Evolutionary conservation across 1,140 invertebrate species (phyloP).

Genomic region (Achroia grisella): DNA sequence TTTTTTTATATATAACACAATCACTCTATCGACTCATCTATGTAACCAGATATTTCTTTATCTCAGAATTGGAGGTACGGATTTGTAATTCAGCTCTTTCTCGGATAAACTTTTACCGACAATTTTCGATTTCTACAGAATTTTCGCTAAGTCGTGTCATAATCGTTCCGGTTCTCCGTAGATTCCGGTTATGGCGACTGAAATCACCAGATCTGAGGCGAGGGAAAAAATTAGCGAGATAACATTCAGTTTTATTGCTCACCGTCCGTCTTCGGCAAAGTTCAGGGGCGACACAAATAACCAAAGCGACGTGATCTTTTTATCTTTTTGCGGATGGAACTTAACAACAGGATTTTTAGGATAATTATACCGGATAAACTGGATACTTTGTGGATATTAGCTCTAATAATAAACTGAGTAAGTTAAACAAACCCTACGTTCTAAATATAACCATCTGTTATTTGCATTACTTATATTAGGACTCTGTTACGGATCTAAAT

Average conservation of each 20-base stretch:
- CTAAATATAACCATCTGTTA: constrained; percentile 1
- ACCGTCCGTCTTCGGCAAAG: constrained; percentile 30
- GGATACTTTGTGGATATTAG: no score
- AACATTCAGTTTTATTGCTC: constrained; percentile 39
- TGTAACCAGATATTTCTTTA: no score
- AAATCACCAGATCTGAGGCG: constrained; percentile 11
- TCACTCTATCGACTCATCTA: constrained; percentile 1
- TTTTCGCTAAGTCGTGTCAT: constrained; percentile 11
- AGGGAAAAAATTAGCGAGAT: constrained; percentile 41
- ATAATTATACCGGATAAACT: no score
- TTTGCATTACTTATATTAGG: not conserved
- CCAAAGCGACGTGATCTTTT: constrained; percentile 20
- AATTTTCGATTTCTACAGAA: constrained; percentile 15
- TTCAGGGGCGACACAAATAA: constrained; percentile 33
- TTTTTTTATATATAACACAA: constrained; percentile 5
- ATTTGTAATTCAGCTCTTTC: not conserved
- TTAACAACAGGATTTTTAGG: constrained; percentile 12
- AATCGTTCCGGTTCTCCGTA: constrained; percentile 8
- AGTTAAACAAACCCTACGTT: not conserved
- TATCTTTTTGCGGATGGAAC: constrained; percentile 21
- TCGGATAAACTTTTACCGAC: constrained; percentile 2
- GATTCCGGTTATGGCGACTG: constrained; percentile 14
- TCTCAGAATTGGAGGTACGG: no score
- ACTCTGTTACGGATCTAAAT: not conserved
- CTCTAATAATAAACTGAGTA: no score